phyloP scores from a whole-genome alignment of 2,888 invertebrate genomes.

The Nesidiocoris tenuis region DNA sequence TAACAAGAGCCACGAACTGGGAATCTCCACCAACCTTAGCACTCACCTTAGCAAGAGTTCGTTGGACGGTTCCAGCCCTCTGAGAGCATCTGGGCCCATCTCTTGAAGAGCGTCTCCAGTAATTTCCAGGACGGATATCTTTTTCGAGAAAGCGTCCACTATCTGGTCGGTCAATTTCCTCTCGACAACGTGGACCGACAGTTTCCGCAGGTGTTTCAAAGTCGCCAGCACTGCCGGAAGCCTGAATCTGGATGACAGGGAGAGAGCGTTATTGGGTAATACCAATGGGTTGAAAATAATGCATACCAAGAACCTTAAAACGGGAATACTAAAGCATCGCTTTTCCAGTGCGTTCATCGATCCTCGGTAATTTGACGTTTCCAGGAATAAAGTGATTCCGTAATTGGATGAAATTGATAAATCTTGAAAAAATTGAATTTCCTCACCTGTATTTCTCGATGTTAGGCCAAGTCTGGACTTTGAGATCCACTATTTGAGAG shows the following conservation, averaged over 20 bases:
- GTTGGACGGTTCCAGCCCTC: conserved; percentile 27
- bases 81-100: conserved; percentile 26
- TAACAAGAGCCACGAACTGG: no score
- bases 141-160: conserved; percentile 70
- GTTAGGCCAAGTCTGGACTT: conserved; percentile 73
- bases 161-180: conserved; percentile 70
- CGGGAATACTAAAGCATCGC: no score
- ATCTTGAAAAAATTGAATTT: no score
- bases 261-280: no score
- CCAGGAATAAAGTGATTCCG: no score
- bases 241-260: conserved; percentile 64
- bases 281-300: no score
- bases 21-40: not conserved
- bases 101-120: conserved; percentile 68
- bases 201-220: conserved; percentile 70
- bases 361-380: no score
- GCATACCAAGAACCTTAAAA: no score
- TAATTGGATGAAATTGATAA: no score
- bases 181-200: conserved; percentile 76
- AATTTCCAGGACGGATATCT: conserved; percentile 76
- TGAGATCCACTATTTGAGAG: conserved; percentile 67
- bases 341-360: no score
- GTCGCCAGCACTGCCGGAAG: conserved; percentile 71
- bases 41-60: conserved; percentile 24
- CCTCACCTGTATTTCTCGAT: conserved; percentile 60